Conservation (phyloP, 2,888 invertebrate genomes). For the Ophion slaviceki region DNA sequence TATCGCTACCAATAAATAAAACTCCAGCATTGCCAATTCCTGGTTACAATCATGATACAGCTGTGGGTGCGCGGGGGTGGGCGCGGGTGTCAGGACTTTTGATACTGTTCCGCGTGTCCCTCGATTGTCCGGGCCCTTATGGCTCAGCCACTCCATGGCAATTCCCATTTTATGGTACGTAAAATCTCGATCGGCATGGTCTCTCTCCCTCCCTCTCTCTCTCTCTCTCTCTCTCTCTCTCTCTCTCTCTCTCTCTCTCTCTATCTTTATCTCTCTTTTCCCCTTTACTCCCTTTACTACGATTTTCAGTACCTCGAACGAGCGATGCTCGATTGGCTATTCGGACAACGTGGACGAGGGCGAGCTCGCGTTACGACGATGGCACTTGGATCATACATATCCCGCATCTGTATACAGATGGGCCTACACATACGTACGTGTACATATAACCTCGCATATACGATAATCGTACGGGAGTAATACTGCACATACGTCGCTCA, state of each 20-base stretch:
- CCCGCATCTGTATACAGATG: constrained; percentile 2
- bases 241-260: constrained; percentile 22
- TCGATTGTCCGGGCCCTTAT: constrained; percentile 45
- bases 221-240: constrained; percentile 67
- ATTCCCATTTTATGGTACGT: constrained; percentile 78
- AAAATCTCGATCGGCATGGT: constrained; percentile 72
- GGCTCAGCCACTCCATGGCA: constrained; percentile 60
- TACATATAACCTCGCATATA: neutral
- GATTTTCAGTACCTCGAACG: constrained; percentile 64
- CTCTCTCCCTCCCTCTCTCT: constrained; percentile 43
- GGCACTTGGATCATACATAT: constrained; percentile 71
- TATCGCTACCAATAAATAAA: constrained; percentile 15
- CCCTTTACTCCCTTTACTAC: neutral
- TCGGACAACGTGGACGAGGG: constrained; percentile 69
- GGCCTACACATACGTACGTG: neutral
- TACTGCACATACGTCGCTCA: constrained; percentile 36
- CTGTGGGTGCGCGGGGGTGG: neutral
- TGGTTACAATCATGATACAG: constrained; percentile 19
- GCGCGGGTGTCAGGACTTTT: constrained; percentile 20
- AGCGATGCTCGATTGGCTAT: constrained; percentile 76
- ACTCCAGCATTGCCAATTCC: constrained; percentile 18
- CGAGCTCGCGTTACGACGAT: constrained; percentile 70
- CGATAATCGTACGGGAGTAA: constrained; percentile 33
- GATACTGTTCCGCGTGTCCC: constrained; percentile 42
- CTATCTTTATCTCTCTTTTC: constrained; percentile 1